Evolutionary conservation across 2,113 vertebrate species (phyloP).

Genomic region (Chelonoidis abingdonii): DNA sequence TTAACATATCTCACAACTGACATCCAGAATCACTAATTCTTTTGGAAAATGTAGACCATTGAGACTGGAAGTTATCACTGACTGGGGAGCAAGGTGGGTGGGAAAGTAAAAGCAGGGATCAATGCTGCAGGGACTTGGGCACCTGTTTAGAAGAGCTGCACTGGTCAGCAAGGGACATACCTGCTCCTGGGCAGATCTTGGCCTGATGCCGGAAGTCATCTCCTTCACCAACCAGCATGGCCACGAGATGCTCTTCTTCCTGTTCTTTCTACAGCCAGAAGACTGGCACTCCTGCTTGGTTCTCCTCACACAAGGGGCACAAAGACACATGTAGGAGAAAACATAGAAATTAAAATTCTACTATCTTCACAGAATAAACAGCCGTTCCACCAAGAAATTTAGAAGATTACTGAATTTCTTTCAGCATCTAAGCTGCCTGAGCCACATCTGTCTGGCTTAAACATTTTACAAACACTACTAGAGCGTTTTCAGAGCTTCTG

Average conservation of each 20-base stretch:
- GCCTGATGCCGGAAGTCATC: background rate
- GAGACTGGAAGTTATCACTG: background rate
- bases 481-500: conserved; percentile 12
- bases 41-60: background rate
- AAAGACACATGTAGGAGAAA: background rate
- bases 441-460: conserved; percentile 34
- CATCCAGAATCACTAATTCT: accelerated
- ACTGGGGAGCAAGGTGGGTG: accelerated
- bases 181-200: background rate
- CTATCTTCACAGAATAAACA: background rate
- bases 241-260: background rate
- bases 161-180: background rate
- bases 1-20: accelerated
- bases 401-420: background rate
- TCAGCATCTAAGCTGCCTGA: background rate
- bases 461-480: background rate
- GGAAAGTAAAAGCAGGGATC: background rate
- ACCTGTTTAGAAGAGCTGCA: background rate
- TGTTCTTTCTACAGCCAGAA: background rate
- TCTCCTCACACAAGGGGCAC: background rate
- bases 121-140: background rate
- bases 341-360: background rate
- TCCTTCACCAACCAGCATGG: accelerated
- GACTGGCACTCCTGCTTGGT: background rate
- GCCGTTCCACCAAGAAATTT: accelerated